Evolutionary conservation across 2,113 vertebrate genomes (phyloP), one percentile per base, ranked within the genome.

Genomic region (Rhinolophus ferrumequinum): DNA sequence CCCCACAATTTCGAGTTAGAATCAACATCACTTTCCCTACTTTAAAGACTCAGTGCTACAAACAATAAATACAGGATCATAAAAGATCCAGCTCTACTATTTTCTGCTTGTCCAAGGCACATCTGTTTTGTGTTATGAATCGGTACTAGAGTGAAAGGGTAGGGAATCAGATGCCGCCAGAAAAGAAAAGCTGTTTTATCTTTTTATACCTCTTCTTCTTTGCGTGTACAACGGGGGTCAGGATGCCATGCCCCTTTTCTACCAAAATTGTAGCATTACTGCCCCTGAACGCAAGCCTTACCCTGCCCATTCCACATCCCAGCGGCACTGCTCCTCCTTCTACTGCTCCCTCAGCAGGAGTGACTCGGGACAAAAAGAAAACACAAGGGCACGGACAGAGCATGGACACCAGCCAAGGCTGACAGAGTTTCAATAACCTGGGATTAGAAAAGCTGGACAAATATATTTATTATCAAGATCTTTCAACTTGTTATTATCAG

Each of bases 391-490:
- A 89, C 77, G 87, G 89, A 97, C 72, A 94, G 90, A 95, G n/a
- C 19, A 19, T 93, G 97, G 97, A 90, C 88, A 81, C 41, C 92
- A 96, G 97, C 97, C 97, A 97, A 95, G 77, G 80, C 95, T 95
- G 94, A 96, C 84, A 88, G 94, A 94, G 86, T 97, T 97, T 97
- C 96, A 97, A 97, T 95, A 97, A 96, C 72, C 80, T 83, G 80
- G 70, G 90, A 95, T 92, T 93, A 88, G 81, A 93, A 95, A 98
- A 96, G 90, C 97, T 97, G 84, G 93, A 77, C 90, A 98, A 98
- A 97, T 96, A 96, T 79, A 97, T 97, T 96, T 97, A 97, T 96
- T 96, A 97, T 93, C 91, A 96, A 95, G 97, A 97, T 97, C 88
- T 95, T 97, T 97, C 96, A 73, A 95, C 88, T 93, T 95, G 88